Evolutionary conservation across 2,113 vertebrate genomes (phyloP).

Genomic region (Condylura cristata): DNA sequence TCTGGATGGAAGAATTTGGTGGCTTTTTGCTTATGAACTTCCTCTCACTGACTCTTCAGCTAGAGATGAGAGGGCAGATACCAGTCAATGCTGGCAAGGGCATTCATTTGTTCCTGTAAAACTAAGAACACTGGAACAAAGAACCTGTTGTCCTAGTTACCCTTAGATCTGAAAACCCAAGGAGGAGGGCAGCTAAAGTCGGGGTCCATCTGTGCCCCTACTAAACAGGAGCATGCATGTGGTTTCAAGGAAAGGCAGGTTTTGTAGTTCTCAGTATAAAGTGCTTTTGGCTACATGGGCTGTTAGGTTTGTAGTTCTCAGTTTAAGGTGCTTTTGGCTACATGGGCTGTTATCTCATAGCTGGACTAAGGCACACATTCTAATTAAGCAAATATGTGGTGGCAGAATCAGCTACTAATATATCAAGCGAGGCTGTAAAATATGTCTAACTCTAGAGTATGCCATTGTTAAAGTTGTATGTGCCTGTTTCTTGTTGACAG

Average conservation of each 20-base stretch:
- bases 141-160: conserved; percentile 68
- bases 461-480: background rate
- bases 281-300: background rate
- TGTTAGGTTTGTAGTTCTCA: background rate
- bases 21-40: conserved; percentile 9
- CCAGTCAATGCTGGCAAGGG: conserved; percentile 6
- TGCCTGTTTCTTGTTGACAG: background rate
- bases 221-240: background rate
- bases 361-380: background rate
- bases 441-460: background rate
- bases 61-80: conserved; percentile 68
- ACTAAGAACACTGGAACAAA: conserved; percentile 70
- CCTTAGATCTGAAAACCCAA: conserved; percentile 55
- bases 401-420: background rate
- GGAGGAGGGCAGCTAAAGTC: background rate
- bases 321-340: background rate
- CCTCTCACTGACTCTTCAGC: conserved; percentile 4
- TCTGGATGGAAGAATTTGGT: background rate
- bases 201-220: background rate
- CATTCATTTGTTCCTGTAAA: conserved; percentile 64
- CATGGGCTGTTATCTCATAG: background rate
- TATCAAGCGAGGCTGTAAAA: background rate
- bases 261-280: background rate
- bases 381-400: background rate
- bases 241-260: background rate